Evolutionary conservation across 1,140 invertebrate species (phyloP), one percentile per base, ranked within the genome.

Genomic region (Brachionus paranguensis): DNA sequence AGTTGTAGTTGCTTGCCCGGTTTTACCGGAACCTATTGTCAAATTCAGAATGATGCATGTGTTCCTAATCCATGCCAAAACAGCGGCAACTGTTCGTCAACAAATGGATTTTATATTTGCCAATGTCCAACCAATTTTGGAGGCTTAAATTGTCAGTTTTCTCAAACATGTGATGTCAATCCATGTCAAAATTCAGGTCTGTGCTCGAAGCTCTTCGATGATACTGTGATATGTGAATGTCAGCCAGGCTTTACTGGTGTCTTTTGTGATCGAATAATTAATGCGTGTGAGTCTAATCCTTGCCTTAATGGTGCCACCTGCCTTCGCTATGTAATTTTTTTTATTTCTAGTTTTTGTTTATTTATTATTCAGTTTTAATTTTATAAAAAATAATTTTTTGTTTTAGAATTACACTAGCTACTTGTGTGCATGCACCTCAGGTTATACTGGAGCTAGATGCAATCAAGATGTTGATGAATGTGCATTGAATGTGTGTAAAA

Each of bases 91-190:
- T 68, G 64, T 24, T 24, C 20, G 37, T 96, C 97, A 87, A 94
- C 94, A 1, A 95, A 97, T 86, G 97, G 97, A 88, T 72, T 94
- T 20, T 98, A 95, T 88, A 94, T 93, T 33, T 98, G 96, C 88
- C 92, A 93, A 14, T 98, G 96, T 89, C 91, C 92, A 43, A 91
- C 92, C 1, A 95, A 94, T 24, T 89, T 86, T 85, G 85, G 83
- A 2, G 78, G 78, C 12, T 4, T 70, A 2, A 65, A 70, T 43
- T 83, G 78, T 27, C 55, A 83, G 50, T 47, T 64, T 27, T 43
- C 50, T 10, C 37, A 83, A 14, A 4, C 33, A 70, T 83, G 78
- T 47, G 41, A 33, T 64, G 10, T n/a, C 5, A 84, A 70, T 72
- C 83, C 83, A 43, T 84, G 83, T 12, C 0, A 43, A 53, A 84